Evolutionary conservation across 2,113 vertebrate species (phyloP).

Genomic region (Melozone crissalis): DNA sequence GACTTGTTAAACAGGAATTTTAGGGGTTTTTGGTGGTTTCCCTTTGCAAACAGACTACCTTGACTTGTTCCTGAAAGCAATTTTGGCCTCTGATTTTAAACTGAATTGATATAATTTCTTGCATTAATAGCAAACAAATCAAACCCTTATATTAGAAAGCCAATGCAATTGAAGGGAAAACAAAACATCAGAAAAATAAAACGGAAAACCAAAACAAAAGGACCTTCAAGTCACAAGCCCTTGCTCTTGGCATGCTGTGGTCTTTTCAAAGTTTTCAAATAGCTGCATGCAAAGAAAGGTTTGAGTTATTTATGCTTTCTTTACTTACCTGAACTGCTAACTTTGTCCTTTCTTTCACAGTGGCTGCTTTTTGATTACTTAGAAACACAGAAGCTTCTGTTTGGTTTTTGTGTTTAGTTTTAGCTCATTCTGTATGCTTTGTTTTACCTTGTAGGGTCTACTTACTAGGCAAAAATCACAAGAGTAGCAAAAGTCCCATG

Average conservation of each 20-base stretch:
- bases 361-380: constrained; percentile 81
- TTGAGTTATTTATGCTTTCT: constrained; percentile 62
- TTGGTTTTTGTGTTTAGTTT: constrained; percentile 77
- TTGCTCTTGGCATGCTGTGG: constrained; percentile 52
- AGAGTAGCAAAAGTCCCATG: constrained; percentile 94
- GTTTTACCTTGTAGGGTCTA: constrained; percentile 94
- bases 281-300: constrained; percentile 60
- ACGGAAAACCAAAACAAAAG: neutral
- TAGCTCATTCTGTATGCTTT: constrained; percentile 92
- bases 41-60: constrained; percentile 48
- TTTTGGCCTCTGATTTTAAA: constrained; percentile 43
- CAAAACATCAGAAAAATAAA: neutral
- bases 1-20: constrained; percentile 58
- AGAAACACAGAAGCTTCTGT: constrained; percentile 80
- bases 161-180: neutral
- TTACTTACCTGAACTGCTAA: constrained; percentile 69
- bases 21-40: neutral
- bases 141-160: constrained; percentile 10
- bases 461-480: constrained; percentile 96
- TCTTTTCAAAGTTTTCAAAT: constrained; percentile 53
- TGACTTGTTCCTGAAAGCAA: constrained; percentile 39
- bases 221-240: constrained; percentile 43
- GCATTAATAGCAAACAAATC: constrained; percentile 12
- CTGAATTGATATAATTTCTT: constrained; percentile 40
- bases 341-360: constrained; percentile 74